Percentiles rank a stretch among this genome's conserved stretches.
Conservation (phyloP, 64 coral and sea anemone species). For the Dendronephthya gigantea region DNA sequence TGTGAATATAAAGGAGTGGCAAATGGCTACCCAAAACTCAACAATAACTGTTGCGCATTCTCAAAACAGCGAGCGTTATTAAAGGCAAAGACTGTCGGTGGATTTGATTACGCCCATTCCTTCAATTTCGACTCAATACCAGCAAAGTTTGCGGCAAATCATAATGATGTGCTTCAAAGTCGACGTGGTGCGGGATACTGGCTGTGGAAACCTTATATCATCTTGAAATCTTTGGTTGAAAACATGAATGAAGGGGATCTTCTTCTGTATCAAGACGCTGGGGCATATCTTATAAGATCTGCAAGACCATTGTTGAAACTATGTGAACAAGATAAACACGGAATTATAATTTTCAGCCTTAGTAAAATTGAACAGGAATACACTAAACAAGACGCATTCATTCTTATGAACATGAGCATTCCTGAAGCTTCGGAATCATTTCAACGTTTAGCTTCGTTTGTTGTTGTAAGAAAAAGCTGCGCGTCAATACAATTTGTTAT, state of each 20-base stretch:
- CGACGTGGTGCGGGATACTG: slow-evolving; percentile 8
- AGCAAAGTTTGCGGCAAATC: background rate
- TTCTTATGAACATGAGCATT: slow-evolving; percentile 15
- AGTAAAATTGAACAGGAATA: background rate
- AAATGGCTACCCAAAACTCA: too few relatives aligned
- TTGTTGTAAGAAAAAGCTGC: slow-evolving; percentile 17
- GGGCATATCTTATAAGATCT: background rate
- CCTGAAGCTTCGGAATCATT: background rate
- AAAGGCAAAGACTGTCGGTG: slow-evolving; percentile 9
- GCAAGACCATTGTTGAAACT: slow-evolving; percentile 10
- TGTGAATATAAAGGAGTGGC: too few relatives aligned
- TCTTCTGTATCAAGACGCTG: background rate
- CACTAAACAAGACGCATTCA: background rate
- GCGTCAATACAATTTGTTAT: background rate
- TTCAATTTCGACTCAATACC: slow-evolving; percentile 15
- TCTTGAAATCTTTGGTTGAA: background rate
- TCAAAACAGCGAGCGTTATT: slow-evolving; percentile 13
- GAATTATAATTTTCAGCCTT: background rate
- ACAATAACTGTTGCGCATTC: slow-evolving; percentile 21
- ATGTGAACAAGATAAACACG: slow-evolving; percentile 3
- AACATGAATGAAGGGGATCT: background rate
- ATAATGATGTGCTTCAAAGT: slow-evolving; percentile 13
- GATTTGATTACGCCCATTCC: slow-evolving; percentile 15
- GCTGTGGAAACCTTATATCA: background rate
- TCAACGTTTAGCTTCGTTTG: slow-evolving; percentile 27